phyloP scores from a whole-genome alignment of 2,888 invertebrate genomes.

The Homarus gammarus region DNA sequence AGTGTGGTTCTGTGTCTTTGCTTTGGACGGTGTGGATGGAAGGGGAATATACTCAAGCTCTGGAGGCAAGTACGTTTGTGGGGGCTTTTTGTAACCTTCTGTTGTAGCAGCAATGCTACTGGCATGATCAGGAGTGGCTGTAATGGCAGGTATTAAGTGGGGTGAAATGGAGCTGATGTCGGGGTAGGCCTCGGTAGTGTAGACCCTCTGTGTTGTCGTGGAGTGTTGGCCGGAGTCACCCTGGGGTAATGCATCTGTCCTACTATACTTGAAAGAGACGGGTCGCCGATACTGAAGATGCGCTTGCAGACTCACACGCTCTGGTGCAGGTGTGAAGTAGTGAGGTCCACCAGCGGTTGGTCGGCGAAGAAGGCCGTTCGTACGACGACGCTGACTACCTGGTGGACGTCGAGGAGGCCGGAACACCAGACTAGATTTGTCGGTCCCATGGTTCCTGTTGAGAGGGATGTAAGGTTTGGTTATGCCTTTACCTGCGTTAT shows the following conservation, averaged over 20 bases:
- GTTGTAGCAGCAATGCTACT: not conserved
- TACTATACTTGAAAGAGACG: slow-evolving; percentile 71
- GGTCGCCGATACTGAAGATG: slow-evolving; percentile 72
- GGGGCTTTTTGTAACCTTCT: slow-evolving; percentile 7
- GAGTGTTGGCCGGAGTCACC: not conserved
- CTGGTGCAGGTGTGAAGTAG: slow-evolving; percentile 56
- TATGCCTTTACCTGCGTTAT: not conserved
- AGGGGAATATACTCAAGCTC: slow-evolving; percentile 5
- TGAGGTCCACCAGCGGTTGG: slow-evolving; percentile 50
- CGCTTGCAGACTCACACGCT: slow-evolving; percentile 51
- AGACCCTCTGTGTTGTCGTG: not conserved
- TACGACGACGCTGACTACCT: slow-evolving; percentile 38
- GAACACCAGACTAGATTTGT: slow-evolving; percentile 46
- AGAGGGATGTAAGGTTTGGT: slow-evolving; percentile 56
- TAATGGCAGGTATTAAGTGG: no score
- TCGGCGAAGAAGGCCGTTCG: slow-evolving; percentile 48
- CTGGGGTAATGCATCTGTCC: not conserved
- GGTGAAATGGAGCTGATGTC: not conserved
- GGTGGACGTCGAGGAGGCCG: slow-evolving; percentile 62
- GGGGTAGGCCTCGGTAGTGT: slow-evolving; percentile 43
- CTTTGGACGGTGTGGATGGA: not conserved
- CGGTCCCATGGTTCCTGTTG: slow-evolving; percentile 9
- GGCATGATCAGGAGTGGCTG: not conserved
- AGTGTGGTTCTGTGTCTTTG: not conserved
- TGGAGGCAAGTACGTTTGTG: slow-evolving; percentile 44